These are phyloP conservation scores for Hemicrepidius hirtus DNA, from an alignment of 2,888 invertebrate genomes.

Conservation along the genomic window DNA sequence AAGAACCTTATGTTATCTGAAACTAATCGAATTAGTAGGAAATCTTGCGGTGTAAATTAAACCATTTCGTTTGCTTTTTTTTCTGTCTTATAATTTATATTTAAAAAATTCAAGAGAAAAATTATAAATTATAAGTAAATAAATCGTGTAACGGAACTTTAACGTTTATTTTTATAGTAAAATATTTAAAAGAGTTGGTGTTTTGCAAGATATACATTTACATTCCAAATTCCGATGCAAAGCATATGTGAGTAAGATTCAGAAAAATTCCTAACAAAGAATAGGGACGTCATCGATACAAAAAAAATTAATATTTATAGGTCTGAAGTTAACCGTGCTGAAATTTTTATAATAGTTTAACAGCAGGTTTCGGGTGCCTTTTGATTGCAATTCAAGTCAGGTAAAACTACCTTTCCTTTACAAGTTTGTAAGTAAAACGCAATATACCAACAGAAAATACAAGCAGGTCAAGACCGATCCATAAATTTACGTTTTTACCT, in stretches of 20 bases:
- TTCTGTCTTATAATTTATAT: no score
- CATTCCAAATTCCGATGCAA: slow-evolving; percentile 1
- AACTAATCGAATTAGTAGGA: no score
- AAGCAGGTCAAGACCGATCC: slow-evolving; percentile 43
- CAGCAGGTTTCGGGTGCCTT: slow-evolving; percentile 26
- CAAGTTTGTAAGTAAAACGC: slow-evolving; percentile 23
- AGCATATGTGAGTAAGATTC: not conserved
- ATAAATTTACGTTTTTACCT: slow-evolving; percentile 42
- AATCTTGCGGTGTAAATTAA: no score
- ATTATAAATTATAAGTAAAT: no score
- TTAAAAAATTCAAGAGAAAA: no score
- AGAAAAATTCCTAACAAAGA: no score
- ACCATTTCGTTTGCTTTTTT: no score
- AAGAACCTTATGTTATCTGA: not conserved
- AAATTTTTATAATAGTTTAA: slow-evolving; percentile 27
- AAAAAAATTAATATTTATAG: not conserved
- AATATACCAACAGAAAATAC: slow-evolving; percentile 30
- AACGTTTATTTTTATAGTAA: no score
- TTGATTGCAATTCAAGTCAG: slow-evolving; percentile 32
- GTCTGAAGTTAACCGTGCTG: slow-evolving; percentile 28
- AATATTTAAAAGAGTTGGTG: no score
- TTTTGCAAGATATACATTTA: slow-evolving; percentile 2
- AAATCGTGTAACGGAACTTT: no score
- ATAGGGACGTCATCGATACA: no score
- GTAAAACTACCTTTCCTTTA: slow-evolving; percentile 30